These are phyloP conservation scores for Hystrix cristata DNA, from an alignment of 2,113 vertebrate genomes.

Conservation along the genomic window DNA sequence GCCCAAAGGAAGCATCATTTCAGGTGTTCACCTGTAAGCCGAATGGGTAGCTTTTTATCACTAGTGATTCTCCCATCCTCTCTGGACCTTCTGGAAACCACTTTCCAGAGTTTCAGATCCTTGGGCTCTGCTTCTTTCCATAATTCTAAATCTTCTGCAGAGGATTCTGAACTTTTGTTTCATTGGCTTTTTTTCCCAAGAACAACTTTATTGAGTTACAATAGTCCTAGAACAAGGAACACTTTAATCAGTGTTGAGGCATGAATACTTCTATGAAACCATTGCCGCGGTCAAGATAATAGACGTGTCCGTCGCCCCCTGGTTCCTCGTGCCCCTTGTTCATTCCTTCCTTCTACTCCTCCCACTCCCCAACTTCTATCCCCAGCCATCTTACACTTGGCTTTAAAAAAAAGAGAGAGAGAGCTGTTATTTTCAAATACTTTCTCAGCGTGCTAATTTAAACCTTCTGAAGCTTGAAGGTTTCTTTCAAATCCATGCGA, in stretches of 20 bases:
- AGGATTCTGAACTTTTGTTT: neutral
- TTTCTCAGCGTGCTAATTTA: constrained; percentile 49
- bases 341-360: neutral
- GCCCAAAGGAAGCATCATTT: fast-evolving
- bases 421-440: neutral
- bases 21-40: too few species aligned
- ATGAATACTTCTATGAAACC: neutral
- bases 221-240: neutral
- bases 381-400: neutral
- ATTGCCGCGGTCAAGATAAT: neutral
- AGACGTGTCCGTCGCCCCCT: neutral
- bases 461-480: neutral
- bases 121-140: neutral
- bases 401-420: neutral
- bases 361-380: neutral
- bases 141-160: neutral
- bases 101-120: neutral
- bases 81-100: neutral
- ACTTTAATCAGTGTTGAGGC: neutral
- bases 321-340: fast-evolving
- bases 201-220: neutral
- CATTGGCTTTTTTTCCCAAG: neutral
- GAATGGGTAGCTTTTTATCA: too few species aligned
- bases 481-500: neutral
- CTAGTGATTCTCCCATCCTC: neutral